phyloP scores from a whole-genome alignment of 2,113 vertebrate species.

The Callopanchax toddi region DNA sequence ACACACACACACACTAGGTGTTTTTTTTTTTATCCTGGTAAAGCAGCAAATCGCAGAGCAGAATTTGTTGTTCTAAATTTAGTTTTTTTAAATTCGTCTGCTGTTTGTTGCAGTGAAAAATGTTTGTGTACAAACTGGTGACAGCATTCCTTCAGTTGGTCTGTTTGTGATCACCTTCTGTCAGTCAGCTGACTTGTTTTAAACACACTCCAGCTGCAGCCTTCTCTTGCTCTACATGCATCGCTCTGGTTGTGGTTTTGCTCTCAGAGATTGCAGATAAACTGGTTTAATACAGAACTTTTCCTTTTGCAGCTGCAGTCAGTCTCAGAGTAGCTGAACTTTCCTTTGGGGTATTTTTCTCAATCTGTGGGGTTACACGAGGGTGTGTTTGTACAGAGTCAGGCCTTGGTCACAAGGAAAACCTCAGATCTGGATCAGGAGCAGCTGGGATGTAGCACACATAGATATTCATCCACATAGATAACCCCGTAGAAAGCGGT shows the following conservation, averaged over 20 bases:
- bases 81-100: neutral
- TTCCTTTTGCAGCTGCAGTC: neutral
- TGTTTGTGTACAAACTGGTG: neutral
- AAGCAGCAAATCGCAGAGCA: no score
- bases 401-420: constrained; percentile 51
- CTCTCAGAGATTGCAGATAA: neutral
- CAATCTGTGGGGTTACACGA: neutral
- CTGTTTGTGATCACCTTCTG: neutral
- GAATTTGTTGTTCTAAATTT: no score
- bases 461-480: neutral
- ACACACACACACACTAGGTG: no score
- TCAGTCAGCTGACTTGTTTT: neutral
- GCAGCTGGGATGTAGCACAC: neutral
- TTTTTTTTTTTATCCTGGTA: no score
- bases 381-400: constrained; percentile 10
- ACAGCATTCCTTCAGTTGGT: neutral
- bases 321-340: neutral
- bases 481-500: neutral
- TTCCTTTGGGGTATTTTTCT: constrained; percentile 6
- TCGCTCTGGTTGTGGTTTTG: neutral
- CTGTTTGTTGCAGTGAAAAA: neutral
- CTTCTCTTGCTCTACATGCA: neutral
- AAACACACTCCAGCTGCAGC: neutral
- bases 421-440: constrained; percentile 11
- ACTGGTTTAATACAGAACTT: neutral